A percentile compares a stretch with the other conserved stretches of the same genome.
phyloP scores from a whole-genome alignment of 2,888 invertebrate species.

The Drosophila falleni region DNA sequence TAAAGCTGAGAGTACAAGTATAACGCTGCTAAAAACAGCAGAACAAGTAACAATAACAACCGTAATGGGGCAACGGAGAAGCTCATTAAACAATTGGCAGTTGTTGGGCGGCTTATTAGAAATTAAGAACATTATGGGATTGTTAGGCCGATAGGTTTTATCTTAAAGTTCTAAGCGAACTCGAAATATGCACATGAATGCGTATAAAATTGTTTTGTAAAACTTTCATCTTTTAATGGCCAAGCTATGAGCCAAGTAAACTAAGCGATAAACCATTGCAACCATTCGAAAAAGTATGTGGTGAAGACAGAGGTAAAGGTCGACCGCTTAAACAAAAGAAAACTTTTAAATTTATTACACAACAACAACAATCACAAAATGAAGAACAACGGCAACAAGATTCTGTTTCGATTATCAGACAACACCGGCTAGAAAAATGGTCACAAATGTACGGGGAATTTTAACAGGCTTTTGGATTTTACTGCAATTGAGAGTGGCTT shows the following conservation, averaged over 20 bases:
- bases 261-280: background rate
- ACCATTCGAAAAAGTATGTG: conserved; percentile 29
- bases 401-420: conserved; percentile 56
- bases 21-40: conserved; percentile 11
- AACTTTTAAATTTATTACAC: conserved; percentile 72
- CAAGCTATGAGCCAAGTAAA: conserved; percentile 20
- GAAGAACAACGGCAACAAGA: conserved; percentile 28
- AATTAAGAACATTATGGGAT: conserved; percentile 58
- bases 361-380: conserved; percentile 24
- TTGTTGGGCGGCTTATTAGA: conserved; percentile 51
- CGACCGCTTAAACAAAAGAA: conserved; percentile 36
- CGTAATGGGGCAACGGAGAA: conserved; percentile 46
- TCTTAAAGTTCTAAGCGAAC: conserved; percentile 49
- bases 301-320: conserved; percentile 31
- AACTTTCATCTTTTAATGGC: conserved; percentile 57
- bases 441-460: conserved; percentile 10
- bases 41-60: conserved; percentile 34
- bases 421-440: conserved; percentile 40
- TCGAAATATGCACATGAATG: conserved; percentile 53
- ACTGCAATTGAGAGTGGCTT: background rate
- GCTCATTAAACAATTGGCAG: conserved; percentile 78
- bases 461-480: conserved; percentile 5
- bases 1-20: conserved; percentile 25
- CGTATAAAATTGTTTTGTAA: conserved; percentile 52
- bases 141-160: conserved; percentile 41